Evolutionary conservation across 1,140 invertebrate genomes (phyloP).

Genomic region (Oreohelix idahoensis): DNA sequence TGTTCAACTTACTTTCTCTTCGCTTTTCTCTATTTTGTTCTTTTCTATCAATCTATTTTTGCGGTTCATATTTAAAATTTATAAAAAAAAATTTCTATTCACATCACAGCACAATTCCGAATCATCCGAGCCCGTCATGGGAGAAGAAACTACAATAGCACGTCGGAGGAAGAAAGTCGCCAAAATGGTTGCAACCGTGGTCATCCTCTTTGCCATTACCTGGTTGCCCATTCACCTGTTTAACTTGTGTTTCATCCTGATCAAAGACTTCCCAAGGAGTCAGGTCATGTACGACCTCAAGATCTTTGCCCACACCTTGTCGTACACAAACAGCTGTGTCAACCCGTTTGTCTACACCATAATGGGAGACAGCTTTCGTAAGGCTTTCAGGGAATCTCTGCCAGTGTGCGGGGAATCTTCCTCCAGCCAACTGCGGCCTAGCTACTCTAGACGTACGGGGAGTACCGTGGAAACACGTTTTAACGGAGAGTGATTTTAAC

Average conservation of each 20-base stretch:
- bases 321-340: constrained; percentile 94
- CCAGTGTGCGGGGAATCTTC: constrained; percentile 39
- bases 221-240: constrained; percentile 92
- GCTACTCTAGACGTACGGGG: neutral
- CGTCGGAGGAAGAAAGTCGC: constrained; percentile 85
- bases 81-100: neutral
- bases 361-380: constrained; percentile 87
- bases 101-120: constrained; percentile 26
- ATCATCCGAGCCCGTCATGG: constrained; percentile 14
- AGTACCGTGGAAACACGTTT: constrained; percentile 32
- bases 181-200: constrained; percentile 92
- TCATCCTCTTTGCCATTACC: constrained; percentile 94
- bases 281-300: constrained; percentile 80
- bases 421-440: neutral
- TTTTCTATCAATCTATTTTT: too few species aligned
- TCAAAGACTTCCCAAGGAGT: constrained; percentile 72
- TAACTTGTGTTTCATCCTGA: constrained; percentile 66
- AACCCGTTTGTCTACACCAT: constrained; percentile 96
- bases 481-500: constrained; percentile 24
- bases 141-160: constrained; percentile 45
- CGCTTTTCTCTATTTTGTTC: too few species aligned
- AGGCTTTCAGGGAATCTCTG: constrained; percentile 78
- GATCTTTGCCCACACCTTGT: constrained; percentile 89
- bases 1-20: too few species aligned
- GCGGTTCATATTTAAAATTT: too few species aligned